phyloP scores from a whole-genome alignment of 2,113 vertebrate genomes.

The Salvator merianae region DNA sequence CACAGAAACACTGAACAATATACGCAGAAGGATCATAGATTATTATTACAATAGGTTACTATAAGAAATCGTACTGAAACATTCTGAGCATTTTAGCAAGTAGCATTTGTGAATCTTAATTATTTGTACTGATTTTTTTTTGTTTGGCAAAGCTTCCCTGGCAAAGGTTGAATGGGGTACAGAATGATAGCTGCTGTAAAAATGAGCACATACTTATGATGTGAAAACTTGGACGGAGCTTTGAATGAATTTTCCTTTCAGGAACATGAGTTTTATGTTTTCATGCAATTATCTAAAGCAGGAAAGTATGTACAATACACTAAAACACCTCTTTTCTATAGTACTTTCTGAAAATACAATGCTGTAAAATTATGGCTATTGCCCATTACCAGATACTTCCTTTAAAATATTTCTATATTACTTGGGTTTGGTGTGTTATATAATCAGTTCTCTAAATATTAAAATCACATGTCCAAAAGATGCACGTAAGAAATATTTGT shows the following conservation, averaged over 20 bases:
- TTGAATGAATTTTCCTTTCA: slow-evolving; percentile 43
- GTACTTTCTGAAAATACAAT: slow-evolving; percentile 43
- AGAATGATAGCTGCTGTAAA: slow-evolving; percentile 32
- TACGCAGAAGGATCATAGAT: background rate
- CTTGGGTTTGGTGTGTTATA: slow-evolving; percentile 22
- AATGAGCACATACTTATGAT: slow-evolving; percentile 14
- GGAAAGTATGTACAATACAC: slow-evolving; percentile 17
- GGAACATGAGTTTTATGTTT: slow-evolving; percentile 25
- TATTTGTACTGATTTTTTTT: slow-evolving; percentile 11
- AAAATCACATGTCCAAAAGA: background rate
- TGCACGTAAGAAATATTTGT: rapidly evolving
- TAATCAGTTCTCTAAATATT: slow-evolving; percentile 53
- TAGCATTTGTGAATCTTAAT: slow-evolving; percentile 32
- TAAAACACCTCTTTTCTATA: slow-evolving; percentile 39
- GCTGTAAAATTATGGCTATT: slow-evolving; percentile 46
- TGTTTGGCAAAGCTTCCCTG: background rate
- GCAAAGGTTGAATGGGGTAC: slow-evolving; percentile 21
- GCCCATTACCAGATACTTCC: slow-evolving; percentile 38
- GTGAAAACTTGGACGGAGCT: slow-evolving; percentile 43
- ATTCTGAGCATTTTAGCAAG: slow-evolving; percentile 14
- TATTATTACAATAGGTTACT: background rate
- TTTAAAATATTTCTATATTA: slow-evolving; percentile 35
- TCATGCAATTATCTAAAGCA: slow-evolving; percentile 45
- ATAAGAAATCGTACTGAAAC: slow-evolving; percentile 38
- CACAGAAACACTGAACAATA: no score